phyloP scores from a whole-genome alignment of 1,140 invertebrate genomes.

The Gerris buenoi region DNA sequence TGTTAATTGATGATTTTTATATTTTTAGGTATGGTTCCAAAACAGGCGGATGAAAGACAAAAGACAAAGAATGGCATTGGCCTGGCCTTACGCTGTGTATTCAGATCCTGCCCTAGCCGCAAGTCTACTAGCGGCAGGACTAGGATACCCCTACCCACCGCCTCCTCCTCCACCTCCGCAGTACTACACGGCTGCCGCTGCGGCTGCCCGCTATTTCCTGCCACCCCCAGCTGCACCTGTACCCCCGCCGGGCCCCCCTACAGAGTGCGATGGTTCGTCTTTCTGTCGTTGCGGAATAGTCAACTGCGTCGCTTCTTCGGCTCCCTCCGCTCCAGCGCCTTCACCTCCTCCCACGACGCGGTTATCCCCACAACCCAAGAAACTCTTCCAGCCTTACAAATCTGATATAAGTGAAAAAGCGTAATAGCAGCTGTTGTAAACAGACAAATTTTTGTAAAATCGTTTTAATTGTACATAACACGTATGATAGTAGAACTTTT shows the following conservation, averaged over 20 bases:
- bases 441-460: too few species aligned
- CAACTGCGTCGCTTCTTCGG: slow-evolving; percentile 21
- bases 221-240: slow-evolving; percentile 12
- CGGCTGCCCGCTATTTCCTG: slow-evolving; percentile 7
- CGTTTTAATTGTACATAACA: too few species aligned
- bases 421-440: slow-evolving; percentile 5
- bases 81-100: slow-evolving; percentile 90
- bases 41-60: slow-evolving; percentile 99
- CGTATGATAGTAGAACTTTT: too few species aligned
- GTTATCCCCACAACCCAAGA: slow-evolving; percentile 12
- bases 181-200: slow-evolving; percentile 14
- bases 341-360: slow-evolving; percentile 2
- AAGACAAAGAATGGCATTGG: slow-evolving; percentile 76
- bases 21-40: slow-evolving; percentile 90
- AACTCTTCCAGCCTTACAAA: slow-evolving; percentile 25
- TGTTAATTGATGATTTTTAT: too few species aligned
- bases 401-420: slow-evolving; percentile 16
- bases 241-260: slow-evolving; percentile 25
- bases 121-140: slow-evolving; percentile 75
- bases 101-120: slow-evolving; percentile 81
- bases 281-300: slow-evolving; percentile 25
- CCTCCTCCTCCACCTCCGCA: slow-evolving; percentile 16
- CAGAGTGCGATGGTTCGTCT: slow-evolving; percentile 30
- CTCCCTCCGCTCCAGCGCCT: neutral
- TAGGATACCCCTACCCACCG: slow-evolving; percentile 26